A percentile compares a stretch with the other conserved stretches of the same genome.
phyloP scores from a whole-genome alignment of 2,797 vertebrate species.

The Tamandua tetradactyla region DNA sequence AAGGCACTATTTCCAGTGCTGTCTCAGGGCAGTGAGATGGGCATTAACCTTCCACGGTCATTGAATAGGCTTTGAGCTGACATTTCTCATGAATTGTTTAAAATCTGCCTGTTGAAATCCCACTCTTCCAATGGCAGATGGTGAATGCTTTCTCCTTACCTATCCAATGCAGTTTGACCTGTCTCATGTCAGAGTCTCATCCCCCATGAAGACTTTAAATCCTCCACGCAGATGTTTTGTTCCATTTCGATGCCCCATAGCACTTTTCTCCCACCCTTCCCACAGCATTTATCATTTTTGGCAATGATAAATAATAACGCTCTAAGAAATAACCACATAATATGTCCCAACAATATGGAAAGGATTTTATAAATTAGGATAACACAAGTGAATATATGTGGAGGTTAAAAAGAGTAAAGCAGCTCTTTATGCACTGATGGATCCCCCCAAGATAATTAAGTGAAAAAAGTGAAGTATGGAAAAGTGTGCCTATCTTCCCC shows the following conservation, averaged over 20 bases:
- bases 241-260: not conserved
- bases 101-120: not conserved
- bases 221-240: not conserved
- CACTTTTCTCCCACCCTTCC: not conserved
- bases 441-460: not conserved
- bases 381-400: not conserved
- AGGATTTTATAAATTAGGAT: not conserved
- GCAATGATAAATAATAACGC: not conserved
- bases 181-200: not conserved
- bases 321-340: not conserved
- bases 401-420: not conserved
- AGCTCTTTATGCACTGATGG: not conserved
- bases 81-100: not conserved
- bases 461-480: not conserved
- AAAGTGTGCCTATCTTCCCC: no score
- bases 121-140: not conserved
- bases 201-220: not conserved
- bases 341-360: not conserved
- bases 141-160: not conserved
- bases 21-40: not conserved
- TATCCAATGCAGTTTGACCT: not conserved
- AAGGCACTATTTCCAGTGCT: not conserved
- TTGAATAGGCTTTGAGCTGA: not conserved
- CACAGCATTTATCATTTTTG: not conserved
- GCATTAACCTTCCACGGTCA: not conserved